phyloP scores from a whole-genome alignment of 1,140 invertebrate species.

The Leptinotarsa texana region DNA sequence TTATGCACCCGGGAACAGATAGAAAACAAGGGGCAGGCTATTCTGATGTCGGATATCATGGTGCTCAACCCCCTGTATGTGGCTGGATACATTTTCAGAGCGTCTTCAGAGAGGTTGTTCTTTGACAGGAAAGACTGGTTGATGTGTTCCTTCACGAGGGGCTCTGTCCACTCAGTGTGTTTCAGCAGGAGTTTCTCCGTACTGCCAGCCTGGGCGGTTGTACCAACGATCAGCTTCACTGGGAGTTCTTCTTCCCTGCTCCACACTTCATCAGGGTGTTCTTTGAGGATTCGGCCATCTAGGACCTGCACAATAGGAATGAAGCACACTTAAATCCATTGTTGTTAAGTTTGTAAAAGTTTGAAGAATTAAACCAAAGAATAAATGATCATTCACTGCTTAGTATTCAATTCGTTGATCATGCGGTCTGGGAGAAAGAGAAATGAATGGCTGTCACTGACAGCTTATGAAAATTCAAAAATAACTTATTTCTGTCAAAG shows the following conservation, averaged over 20 bases:
- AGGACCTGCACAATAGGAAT: constrained; percentile 45
- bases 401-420: too few relatives aligned
- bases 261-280: constrained; percentile 67
- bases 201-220: constrained; percentile 71
- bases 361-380: too few relatives aligned
- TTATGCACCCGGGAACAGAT: constrained; percentile 62
- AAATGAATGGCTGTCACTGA: too few relatives aligned
- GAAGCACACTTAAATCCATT: too few relatives aligned
- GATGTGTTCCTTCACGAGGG: constrained; percentile 65
- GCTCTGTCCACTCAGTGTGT: constrained; percentile 65
- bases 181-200: constrained; percentile 62
- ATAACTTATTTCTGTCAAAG: too few relatives aligned
- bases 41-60: constrained; percentile 78
- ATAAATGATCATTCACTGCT: too few relatives aligned
- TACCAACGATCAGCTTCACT: constrained; percentile 69
- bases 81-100: constrained; percentile 67
- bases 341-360: too few relatives aligned
- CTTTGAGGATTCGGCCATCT: constrained; percentile 69
- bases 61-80: constrained; percentile 68
- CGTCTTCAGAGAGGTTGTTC: constrained; percentile 63
- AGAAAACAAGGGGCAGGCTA: constrained; percentile 74
- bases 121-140: constrained; percentile 67
- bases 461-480: too few relatives aligned
- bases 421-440: too few relatives aligned
- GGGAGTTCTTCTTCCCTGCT: constrained; percentile 56